Base-by-base conservation (phyloP, 2,113 vertebrate species). In the Clarias gariepinus region DNA sequence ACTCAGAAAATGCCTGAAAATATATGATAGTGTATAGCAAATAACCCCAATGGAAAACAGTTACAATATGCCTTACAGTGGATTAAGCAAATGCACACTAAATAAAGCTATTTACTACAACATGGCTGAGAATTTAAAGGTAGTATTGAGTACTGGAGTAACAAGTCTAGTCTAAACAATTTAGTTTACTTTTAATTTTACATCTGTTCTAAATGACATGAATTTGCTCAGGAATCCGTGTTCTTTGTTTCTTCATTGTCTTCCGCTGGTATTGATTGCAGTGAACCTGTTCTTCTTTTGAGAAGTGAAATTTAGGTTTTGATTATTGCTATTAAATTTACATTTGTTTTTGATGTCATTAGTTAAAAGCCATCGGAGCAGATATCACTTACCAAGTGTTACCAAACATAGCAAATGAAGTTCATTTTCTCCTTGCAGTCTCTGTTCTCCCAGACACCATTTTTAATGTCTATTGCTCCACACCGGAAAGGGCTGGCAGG, bases 381-480 rank as follows among this genome's bases (percentile, higher is more conserved):
- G 71, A 74, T 47, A 28, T 77, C 23, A 68, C 61, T 82, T 53
- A 82, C 81, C 47, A 19, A 55, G 7, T 9, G 12, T 83, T 7
- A 0, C 18, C 47, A 47, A 47, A 47, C 15, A 6, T 83, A 83
- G 41, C 82, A 83, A 28, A 83, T 71, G 28, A 83, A 83, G 52
- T 69, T 83, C 64, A 83, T 69, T 69, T 55, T 57, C 64, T 83
- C 82, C 47, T 30, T 12, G 12, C 82, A 83, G 82, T 83, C 82
- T 23, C 52, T 53, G 58, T 30, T 83, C 82, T 83, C 64, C 63
- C n/a, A 69, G 82, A 71, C 25, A 33, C 52, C 82, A 69, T 8
- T 18, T 33, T 2, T 36, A 69, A 28, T 13, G 28, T 69, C 9
- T 69, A 3, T 18, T 10, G 52, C 82, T 57, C 64, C 82, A 33